Evolutionary conservation across 2,888 invertebrate species (phyloP).

Genomic region (Sylvicola fuscatus): DNA sequence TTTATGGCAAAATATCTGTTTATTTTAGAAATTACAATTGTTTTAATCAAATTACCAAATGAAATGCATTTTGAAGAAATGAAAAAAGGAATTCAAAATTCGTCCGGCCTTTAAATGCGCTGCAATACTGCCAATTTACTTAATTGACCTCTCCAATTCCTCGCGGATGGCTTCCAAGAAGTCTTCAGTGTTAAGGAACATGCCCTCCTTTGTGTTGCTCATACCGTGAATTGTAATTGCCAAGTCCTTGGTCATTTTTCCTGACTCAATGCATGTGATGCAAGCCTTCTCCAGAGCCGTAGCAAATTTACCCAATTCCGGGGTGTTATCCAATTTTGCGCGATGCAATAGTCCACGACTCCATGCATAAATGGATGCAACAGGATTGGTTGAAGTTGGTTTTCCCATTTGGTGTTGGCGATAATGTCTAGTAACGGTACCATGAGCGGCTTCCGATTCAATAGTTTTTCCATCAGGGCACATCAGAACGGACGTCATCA

Average conservation of each 20-base stretch:
- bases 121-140: conserved; percentile 6
- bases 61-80: too few species aligned
- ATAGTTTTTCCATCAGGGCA: conserved; percentile 70
- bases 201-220: conserved; percentile 58
- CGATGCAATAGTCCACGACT: conserved; percentile 67
- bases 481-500: conserved; percentile 81
- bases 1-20: too few species aligned
- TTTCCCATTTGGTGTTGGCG: conserved; percentile 64
- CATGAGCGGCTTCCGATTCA: conserved; percentile 83
- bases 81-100: too few species aligned
- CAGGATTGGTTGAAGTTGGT: conserved; percentile 74
- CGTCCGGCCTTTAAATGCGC: not conserved
- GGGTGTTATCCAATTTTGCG: conserved; percentile 58
- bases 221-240: conserved; percentile 72
- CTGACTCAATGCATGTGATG: conserved; percentile 60
- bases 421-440: conserved; percentile 78
- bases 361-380: conserved; percentile 86
- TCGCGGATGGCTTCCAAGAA: conserved; percentile 66
- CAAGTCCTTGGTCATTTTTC: conserved; percentile 77
- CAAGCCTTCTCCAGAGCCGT: conserved; percentile 58
- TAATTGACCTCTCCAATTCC: conserved; percentile 34
- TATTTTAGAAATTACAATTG: too few species aligned
- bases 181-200: conserved; percentile 69
- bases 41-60: too few species aligned
- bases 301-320: conserved; percentile 51